Percentiles rank a stretch among this genome's conserved stretches.
phyloP scores from a whole-genome alignment of 2,113 vertebrate species.

The Synodontis membranacea region DNA sequence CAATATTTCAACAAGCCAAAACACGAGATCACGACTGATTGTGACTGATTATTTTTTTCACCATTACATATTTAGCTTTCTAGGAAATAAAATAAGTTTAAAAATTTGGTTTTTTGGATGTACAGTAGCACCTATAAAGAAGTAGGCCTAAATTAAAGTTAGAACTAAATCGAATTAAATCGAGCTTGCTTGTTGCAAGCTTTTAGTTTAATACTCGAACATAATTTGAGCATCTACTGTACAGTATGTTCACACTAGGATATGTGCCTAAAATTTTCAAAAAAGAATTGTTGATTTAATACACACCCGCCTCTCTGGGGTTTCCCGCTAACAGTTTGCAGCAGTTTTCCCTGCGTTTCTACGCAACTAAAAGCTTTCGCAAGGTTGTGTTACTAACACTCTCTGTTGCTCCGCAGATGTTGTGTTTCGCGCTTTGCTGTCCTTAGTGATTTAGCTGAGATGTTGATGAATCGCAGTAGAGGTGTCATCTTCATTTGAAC shows the following conservation, averaged over 20 bases:
- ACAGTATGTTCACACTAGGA: neutral
- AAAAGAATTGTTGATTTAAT: neutral
- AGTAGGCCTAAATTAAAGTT: neutral
- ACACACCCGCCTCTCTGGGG: neutral
- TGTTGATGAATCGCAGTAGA: constrained; percentile 52
- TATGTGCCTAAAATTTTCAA: neutral
- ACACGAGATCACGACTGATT: no score
- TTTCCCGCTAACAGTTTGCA: neutral
- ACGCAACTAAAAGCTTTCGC: constrained; percentile 16
- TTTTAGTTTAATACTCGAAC: constrained; percentile 20
- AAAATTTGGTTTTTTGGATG: neutral
- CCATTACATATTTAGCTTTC: neutral
- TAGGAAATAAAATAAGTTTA: neutral
- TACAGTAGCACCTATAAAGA: neutral
- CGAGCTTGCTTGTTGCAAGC: neutral
- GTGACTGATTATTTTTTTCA: neutral
- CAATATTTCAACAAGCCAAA: neutral
- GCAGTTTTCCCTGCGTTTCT: neutral
- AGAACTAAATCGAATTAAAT: neutral
- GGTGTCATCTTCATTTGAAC: constrained; percentile 53
- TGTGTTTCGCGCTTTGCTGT: constrained; percentile 54
- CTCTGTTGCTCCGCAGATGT: constrained; percentile 27
- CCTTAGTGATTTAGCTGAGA: constrained; percentile 59
- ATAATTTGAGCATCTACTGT: constrained; percentile 40
- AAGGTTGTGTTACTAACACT: constrained; percentile 18